These are phyloP conservation scores for Adelosebastes latens DNA, from an alignment of 2,797 vertebrate genomes.

Conservation along the genomic window DNA sequence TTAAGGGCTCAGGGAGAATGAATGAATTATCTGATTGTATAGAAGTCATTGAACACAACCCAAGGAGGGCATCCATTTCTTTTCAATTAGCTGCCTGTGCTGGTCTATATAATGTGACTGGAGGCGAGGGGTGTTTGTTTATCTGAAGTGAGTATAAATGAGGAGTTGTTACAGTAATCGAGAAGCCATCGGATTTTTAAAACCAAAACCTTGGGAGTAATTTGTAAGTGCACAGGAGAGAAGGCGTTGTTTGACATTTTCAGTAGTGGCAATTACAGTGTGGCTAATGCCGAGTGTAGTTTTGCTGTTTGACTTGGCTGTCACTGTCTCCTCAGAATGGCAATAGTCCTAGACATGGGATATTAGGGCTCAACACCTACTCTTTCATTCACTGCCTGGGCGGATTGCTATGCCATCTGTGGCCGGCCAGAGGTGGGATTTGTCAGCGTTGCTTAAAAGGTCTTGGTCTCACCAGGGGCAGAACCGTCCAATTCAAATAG, in stretches of 20 bases:
- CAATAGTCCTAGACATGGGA: constrained; percentile 49
- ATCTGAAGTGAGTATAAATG: background rate
- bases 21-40: constrained; percentile 52
- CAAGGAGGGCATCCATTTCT: constrained; percentile 42
- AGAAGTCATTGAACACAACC: constrained; percentile 35
- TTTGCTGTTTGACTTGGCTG: constrained; percentile 65
- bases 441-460: constrained; percentile 51
- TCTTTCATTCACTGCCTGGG: constrained; percentile 59
- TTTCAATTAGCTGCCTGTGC: constrained; percentile 31
- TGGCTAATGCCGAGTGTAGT: constrained; percentile 39
- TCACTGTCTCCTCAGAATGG: constrained; percentile 48
- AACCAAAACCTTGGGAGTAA: constrained; percentile 23
- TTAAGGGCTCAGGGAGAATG: constrained; percentile 23
- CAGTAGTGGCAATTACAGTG: constrained; percentile 30
- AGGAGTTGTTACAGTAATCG: constrained; percentile 14
- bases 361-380: constrained; percentile 69
- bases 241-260: constrained; percentile 42
- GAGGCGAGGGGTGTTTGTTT: background rate
- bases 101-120: constrained; percentile 3
- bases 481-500: constrained; percentile 65
- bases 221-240: constrained; percentile 26
- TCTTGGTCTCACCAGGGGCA: constrained; percentile 26
- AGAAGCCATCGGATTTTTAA: constrained; percentile 36
- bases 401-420: constrained; percentile 48
- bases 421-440: constrained; percentile 45